Evolutionary conservation across 2,113 vertebrate genomes (phyloP).

Genomic region (Lamprotornis superbus): DNA sequence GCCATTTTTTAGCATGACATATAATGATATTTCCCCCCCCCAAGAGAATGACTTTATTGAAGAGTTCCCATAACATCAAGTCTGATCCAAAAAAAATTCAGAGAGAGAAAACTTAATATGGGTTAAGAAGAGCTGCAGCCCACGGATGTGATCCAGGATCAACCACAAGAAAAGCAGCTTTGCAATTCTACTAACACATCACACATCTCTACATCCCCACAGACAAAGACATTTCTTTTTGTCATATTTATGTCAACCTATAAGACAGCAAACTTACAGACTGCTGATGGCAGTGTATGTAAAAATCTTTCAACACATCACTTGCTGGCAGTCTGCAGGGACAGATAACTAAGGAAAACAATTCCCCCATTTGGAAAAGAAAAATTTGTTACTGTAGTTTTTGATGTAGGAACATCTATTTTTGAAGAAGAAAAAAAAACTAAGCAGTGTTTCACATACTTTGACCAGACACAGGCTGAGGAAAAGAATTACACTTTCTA

Average conservation of each 20-base stretch:
- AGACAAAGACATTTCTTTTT: constrained; percentile 52
- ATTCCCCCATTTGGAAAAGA: constrained; percentile 43
- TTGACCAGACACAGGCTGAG: background rate
- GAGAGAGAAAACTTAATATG: background rate
- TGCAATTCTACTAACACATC: constrained; percentile 43
- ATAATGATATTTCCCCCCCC: constrained; percentile 7
- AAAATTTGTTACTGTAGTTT: constrained; percentile 62
- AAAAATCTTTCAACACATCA: constrained; percentile 71
- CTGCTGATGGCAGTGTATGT: constrained; percentile 17
- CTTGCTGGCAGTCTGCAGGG: constrained; percentile 62
- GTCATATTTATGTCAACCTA: constrained; percentile 55
- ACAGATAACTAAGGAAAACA: constrained; percentile 64
- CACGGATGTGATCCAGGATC: constrained; percentile 23
- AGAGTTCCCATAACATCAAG: constrained; percentile 40
- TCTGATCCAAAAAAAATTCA: constrained; percentile 31
- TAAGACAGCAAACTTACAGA: constrained; percentile 49
- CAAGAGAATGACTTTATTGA: constrained; percentile 34
- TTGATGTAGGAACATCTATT: constrained; percentile 60
- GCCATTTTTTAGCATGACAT: constrained; percentile 34
- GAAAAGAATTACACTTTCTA: constrained; percentile 3
- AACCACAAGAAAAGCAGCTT: constrained; percentile 49
- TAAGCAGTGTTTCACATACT: constrained; percentile 35
- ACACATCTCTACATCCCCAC: constrained; percentile 45
- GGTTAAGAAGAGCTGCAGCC: constrained; percentile 24
- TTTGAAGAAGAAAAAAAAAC: constrained; percentile 25